phyloP scores from a whole-genome alignment of 2,113 vertebrate species.

The Brachyhypopomus gauderio region DNA sequence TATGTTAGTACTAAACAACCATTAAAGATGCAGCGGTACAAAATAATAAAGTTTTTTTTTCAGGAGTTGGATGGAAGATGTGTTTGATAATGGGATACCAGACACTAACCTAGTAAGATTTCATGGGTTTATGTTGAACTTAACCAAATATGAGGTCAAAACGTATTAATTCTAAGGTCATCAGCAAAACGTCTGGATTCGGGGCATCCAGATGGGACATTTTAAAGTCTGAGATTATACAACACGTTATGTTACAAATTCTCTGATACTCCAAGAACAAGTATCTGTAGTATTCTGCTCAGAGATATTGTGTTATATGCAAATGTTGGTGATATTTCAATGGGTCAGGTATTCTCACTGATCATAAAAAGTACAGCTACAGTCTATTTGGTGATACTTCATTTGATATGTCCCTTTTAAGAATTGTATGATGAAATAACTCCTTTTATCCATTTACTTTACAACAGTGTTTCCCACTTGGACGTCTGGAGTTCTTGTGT shows the following conservation, averaged over 20 bases:
- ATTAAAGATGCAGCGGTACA: slow-evolving; percentile 43
- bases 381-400: too few relatives aligned
- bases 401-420: too few relatives aligned
- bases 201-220: neutral
- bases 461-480: neutral
- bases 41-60: slow-evolving; percentile 44
- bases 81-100: neutral
- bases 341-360: too few relatives aligned
- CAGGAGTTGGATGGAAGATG: neutral
- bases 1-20: slow-evolving; percentile 9
- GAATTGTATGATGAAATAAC: too few relatives aligned
- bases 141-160: neutral
- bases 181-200: neutral
- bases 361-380: too few relatives aligned
- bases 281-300: too few relatives aligned
- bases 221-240: neutral
- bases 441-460: neutral
- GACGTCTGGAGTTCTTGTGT: too few relatives aligned
- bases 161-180: neutral
- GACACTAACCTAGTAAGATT: neutral
- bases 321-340: too few relatives aligned
- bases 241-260: slow-evolving; percentile 1
- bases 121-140: too few relatives aligned
- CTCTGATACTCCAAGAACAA: neutral
- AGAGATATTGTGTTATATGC: too few relatives aligned